Conservation (phyloP, 2,797 vertebrate genomes). For the Gymnoscopelus braueri region DNA sequence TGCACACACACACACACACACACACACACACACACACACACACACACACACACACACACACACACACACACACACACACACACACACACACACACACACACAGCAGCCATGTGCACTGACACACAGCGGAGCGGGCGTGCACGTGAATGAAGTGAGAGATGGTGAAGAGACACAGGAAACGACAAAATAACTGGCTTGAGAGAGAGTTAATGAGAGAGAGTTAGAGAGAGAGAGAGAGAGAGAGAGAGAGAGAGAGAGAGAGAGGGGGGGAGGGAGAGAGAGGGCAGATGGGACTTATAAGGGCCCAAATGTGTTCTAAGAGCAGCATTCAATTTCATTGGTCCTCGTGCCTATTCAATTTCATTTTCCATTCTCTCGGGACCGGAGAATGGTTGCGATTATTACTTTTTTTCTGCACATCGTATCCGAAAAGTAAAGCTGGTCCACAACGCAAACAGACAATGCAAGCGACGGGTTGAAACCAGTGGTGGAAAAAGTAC, state of each 20-base stretch:
- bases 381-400: not conserved
- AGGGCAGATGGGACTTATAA: too few species aligned
- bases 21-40: not conserved
- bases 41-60: conserved; percentile 8
- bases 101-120: conserved; percentile 7
- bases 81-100: conserved; percentile 9
- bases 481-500: too few species aligned
- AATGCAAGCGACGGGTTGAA: too few species aligned
- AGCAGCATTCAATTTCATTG: too few species aligned
- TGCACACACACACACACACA: conserved; percentile 13
- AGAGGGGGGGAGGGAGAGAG: conserved; percentile 1
- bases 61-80: not conserved
- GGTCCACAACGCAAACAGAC: too few species aligned
- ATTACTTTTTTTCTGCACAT: too few species aligned
- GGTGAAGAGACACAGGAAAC: conserved; percentile 56
- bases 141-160: conserved; percentile 73
- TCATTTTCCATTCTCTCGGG: too few species aligned
- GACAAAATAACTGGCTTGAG: conserved; percentile 28
- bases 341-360: too few species aligned
- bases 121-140: conserved; percentile 76
- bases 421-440: too few species aligned
- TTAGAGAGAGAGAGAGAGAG: not conserved
- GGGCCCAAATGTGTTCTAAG: too few species aligned
- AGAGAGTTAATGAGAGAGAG: conserved; percentile 14
- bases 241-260: conserved; percentile 19